Evolutionary conservation across 1,140 invertebrate species (phyloP), one percentile per base, ranked within the genome.

Genomic region (Drosophila chauvacae): DNA sequence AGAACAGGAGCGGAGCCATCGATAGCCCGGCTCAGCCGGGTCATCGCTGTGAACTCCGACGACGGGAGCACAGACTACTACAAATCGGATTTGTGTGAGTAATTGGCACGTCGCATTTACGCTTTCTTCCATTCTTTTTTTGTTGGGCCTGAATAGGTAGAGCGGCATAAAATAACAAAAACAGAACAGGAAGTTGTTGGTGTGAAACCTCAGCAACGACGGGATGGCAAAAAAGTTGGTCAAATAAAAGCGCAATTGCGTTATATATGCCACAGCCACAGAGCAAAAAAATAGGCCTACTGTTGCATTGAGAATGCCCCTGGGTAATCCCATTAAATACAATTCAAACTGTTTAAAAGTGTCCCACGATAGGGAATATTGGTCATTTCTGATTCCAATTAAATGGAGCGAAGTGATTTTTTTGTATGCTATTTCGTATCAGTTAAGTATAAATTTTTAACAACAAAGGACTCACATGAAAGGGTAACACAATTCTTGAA

Each of bases 41-140:
- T 57, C 80, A 77, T 55, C 51, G 71, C 50, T 71, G 51, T 39
- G 53, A 55, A 39, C 60, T 23, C 41, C 28, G 23, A 37, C 44
- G 65, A 47, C 60, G 37, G 58, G 42, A 63, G 26, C 48, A 60
- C 58, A 53, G 71, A 73, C 48, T 77, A 84, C 80, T 77, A 84
- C 82, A 91, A 91, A 91, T 91, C 87, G 87, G 87, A 91, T 91
- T 91, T 91, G 83, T 61, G 77, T 87, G 88, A 91, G 87, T 91
- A 91, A 91, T 91, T 91, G 87, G 87, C 83, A 90, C 80, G 85
- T 71, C 78, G 77, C 72, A 69, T 65, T 37, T 26, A 23, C 53
- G 18, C 20, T 37, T 55, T 55, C 14, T 66, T 62, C 23, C 41
- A 16, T 61, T 20, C 65, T 86, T 81, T 81, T 76, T 86, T 81